phyloP scores from a whole-genome alignment of 2,113 vertebrate genomes.

The Labeo rohita region DNA sequence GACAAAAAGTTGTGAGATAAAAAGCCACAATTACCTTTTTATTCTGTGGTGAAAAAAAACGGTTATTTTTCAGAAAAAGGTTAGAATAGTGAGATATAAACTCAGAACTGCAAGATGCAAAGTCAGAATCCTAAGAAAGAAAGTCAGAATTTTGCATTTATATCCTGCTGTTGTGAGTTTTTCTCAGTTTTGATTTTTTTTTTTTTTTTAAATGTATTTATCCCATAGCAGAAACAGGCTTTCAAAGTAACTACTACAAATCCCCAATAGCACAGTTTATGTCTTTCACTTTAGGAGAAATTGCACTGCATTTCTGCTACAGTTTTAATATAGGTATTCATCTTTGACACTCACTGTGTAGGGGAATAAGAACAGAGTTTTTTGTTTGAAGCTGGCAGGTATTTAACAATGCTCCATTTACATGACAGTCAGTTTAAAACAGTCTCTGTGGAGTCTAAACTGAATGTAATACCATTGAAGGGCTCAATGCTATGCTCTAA shows the following conservation, averaged over 20 bases:
- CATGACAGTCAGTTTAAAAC: background rate
- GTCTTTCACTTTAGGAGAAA: background rate
- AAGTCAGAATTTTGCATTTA: background rate
- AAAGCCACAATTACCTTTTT: too few species aligned
- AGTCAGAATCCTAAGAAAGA: too few species aligned
- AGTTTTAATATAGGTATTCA: background rate
- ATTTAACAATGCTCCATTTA: conserved; percentile 26
- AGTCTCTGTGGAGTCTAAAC: conserved; percentile 5
- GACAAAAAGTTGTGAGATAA: too few species aligned
- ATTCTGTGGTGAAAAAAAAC: too few species aligned
- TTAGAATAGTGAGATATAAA: too few species aligned
- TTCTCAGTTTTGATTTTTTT: too few species aligned
- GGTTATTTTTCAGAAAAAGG: too few species aligned
- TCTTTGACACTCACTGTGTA: background rate
- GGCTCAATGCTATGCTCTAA: conserved; percentile 16
- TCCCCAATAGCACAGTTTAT: background rate
- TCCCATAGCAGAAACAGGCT: too few species aligned
- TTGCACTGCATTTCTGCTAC: background rate
- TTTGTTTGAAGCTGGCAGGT: conserved; percentile 1
- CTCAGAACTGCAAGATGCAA: too few species aligned
- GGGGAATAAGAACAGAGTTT: background rate
- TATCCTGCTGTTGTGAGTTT: background rate
- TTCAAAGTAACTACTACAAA: too few species aligned
- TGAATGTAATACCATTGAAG: conserved; percentile 20
- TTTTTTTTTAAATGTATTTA: too few species aligned